Base-by-base conservation (phyloP, 2,113 vertebrate species). In the Rhinopomastus cyanomelas region DNA sequence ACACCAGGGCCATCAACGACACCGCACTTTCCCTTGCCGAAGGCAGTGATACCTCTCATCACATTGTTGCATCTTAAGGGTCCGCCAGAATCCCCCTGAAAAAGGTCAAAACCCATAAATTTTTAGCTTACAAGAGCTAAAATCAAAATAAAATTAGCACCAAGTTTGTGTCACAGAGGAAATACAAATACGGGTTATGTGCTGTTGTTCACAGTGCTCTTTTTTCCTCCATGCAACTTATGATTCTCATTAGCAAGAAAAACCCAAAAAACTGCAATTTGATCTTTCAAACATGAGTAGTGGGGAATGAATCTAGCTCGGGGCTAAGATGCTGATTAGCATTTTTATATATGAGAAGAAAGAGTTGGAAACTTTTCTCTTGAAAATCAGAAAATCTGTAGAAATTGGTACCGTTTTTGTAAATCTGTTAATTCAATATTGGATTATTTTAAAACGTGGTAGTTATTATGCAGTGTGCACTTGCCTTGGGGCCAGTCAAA, bases 51-150 rank as follows among this genome's bases (percentile, higher is more conserved):
- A 30, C 97, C 98, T 83, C 20, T 96, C 83, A 97, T 74, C 25
- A 7, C 13, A 2, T 79, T 59, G 0, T 90, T 37, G 20, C 97
- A 98, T 60, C 93, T 87, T 81, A 98, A 83, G 82, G 97, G 98
- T 66, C 97, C 92, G 2, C 97, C 97, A 37, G 96, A 96, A 86
- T 98, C 97, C 25, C 97, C 97, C 97, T 98, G 81, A 56, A 37
- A 79, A 88, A 53, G 51, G 56, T 25, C 12, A n/a, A 32, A 56
- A 48, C 62, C 36, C 16, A 15, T 6, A 62, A 23, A 56, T 68
- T 44, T 42, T 42, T 42, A 42, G 39, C 39, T 42, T 56, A 34
- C 5, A 39, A 68, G 90, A 90, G 5, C 7, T 67, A 36, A 69
- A 79, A 37, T 82, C 59, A 48, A 79, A 29, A 55, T 32, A 66